phyloP scores from a whole-genome alignment of 2,113 vertebrate species.

The Ptilonorhynchus violaceus region DNA sequence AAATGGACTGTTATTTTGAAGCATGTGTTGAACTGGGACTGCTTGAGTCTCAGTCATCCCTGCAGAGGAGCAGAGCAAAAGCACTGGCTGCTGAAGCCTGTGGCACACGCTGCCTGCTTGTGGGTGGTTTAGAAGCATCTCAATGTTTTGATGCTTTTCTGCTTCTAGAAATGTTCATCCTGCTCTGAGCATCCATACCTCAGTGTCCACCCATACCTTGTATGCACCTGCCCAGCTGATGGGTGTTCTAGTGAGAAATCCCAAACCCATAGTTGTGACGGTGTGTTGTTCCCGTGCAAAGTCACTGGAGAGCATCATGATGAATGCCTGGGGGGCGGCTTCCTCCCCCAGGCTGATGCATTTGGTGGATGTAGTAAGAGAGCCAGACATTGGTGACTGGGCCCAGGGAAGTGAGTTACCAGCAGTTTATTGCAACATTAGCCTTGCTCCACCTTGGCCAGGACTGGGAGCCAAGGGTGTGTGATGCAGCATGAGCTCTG shows the following conservation, averaged over 20 bases:
- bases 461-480: not conserved
- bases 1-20: not conserved
- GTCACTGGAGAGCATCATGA: not conserved
- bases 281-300: not conserved
- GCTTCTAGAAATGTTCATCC: not conserved
- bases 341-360: rapidly evolving
- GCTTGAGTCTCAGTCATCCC: not conserved
- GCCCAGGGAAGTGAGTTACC: not conserved
- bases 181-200: not conserved
- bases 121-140: not conserved
- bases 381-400: not conserved
- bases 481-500: not conserved
- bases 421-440: not conserved
- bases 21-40: not conserved
- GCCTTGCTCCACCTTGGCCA: not conserved
- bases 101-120: not conserved
- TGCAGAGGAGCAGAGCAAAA: not conserved
- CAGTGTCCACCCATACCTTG: not conserved
- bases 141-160: not conserved
- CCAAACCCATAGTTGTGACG: not conserved
- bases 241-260: not conserved
- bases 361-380: not conserved
- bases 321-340: not conserved
- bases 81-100: not conserved
- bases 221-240: not conserved